Conservation (phyloP, 2,113 vertebrate genomes). For the Aspidoscelis tigris region DNA sequence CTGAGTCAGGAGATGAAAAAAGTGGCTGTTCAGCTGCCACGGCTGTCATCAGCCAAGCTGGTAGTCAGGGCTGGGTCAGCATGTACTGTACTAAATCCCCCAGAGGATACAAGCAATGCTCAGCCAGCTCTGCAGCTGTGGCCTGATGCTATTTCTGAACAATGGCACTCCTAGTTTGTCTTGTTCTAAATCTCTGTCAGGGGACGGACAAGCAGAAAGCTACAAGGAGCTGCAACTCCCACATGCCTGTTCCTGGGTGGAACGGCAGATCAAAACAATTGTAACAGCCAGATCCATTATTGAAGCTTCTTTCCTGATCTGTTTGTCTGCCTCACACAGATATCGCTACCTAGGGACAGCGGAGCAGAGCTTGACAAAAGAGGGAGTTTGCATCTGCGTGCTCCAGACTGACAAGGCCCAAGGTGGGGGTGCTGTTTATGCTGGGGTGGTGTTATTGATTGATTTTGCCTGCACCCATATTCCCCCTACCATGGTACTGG, state of each 20-base stretch:
- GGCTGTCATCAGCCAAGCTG: not conserved
- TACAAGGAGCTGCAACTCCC: not conserved
- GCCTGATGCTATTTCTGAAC: not conserved
- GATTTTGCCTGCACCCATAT: too few species aligned
- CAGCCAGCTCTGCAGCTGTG: not conserved
- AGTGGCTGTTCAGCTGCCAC: not conserved
- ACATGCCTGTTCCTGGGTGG: not conserved
- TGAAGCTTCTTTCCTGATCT: not conserved
- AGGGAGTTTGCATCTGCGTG: too few species aligned
- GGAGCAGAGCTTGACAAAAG: too few species aligned
- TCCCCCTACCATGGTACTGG: too few species aligned
- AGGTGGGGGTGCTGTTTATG: too few species aligned
- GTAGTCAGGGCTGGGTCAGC: not conserved
- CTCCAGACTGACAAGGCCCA: too few species aligned
- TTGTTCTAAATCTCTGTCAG: not conserved
- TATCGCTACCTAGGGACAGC: too few species aligned
- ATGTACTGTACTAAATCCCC: rapidly evolving
- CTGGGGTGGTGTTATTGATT: too few species aligned
- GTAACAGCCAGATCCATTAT: not conserved
- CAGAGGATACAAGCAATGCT: rapidly evolving
- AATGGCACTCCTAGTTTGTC: not conserved
- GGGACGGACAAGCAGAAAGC: not conserved
- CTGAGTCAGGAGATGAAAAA: not conserved
- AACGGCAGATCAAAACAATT: not conserved
- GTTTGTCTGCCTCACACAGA: too few species aligned